Evolutionary conservation across 2,888 invertebrate genomes (phyloP), one percentile per base, ranked within the genome.

Genomic region (Idaea dimidiata): DNA sequence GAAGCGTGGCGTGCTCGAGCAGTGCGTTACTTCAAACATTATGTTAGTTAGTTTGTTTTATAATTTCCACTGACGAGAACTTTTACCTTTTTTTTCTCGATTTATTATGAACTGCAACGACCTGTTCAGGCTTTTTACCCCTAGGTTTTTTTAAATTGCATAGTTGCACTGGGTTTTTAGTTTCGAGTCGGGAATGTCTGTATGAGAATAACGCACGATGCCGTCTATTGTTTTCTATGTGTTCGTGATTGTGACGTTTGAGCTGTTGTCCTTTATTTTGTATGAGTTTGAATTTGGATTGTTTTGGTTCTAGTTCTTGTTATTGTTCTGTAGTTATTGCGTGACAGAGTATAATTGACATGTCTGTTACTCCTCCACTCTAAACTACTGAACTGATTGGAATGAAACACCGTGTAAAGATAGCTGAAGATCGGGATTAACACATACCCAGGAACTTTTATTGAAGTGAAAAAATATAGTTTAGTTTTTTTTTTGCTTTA

Each of bases 21-120:
- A 83, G 78, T 81, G 86, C 86, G 84, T 87, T 86, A 85, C 84
- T 86, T 79, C 81, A 83, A 88, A 86, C 83, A 83, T 83, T 82
- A 77, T 77, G 78, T 81, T n/a, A n/a, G 84, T 83, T 80, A 75
- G 83, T 87, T 84, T 87, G 84, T 83, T 87, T 84, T 83, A 83
- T 83, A 83, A 88, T 87, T 88, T 83, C 81, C 79, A 74, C 72
- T 75, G 74, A 77, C 69, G 66, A 71, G 67, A 76, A 77, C 80
- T 60, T 66, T 62, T 58, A 17, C 43, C 63, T 31, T 64, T 66
- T 86, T 76, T 79, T 76, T 77, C 75, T 73, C 72, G 72, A 81
- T 79, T 74, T 67, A 75, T 74, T 77, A 74, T 76, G 66, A 68
- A 72, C 71, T 71, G 54, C 65, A 62, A 57, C 67, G 67, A 67